Percentiles rank a stretch among this genome's conserved stretches.
These are phyloP conservation scores for Acanthosepion lycidas DNA, from an alignment of 2,888 invertebrate genomes.

Conservation along the genomic window DNA sequence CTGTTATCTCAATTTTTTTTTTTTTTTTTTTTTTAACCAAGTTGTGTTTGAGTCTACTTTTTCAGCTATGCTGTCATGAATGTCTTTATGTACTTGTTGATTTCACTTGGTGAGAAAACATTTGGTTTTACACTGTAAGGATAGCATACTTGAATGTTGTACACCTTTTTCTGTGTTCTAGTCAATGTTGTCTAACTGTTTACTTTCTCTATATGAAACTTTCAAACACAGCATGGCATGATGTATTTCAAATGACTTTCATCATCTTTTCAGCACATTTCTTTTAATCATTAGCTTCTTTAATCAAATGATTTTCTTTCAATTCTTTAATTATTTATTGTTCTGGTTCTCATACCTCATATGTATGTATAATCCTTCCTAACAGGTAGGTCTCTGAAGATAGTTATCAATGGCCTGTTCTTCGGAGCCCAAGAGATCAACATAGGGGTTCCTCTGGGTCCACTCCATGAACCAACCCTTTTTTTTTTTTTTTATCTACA, in stretches of 20 bases:
- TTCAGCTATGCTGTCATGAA: conserved; percentile 4
- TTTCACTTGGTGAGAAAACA: not conserved
- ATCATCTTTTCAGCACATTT: not conserved
- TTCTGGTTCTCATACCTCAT: not conserved
- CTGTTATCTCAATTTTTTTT: not conserved
- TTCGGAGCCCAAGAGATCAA: too few species aligned
- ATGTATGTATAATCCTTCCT: too few species aligned
- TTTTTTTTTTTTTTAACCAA: not conserved
- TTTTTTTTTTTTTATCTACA: too few species aligned
- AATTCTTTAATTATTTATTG: not conserved
- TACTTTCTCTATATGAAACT: not conserved
- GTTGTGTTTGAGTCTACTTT: conserved; percentile 33
- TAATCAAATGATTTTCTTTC: not conserved
- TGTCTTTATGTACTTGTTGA: conserved; percentile 23
- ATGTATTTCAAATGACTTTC: not conserved
- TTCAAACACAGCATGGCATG: not conserved
- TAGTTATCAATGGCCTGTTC: too few species aligned
- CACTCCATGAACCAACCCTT: too few species aligned
- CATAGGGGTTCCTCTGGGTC: too few species aligned
- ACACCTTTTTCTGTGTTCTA: not conserved
- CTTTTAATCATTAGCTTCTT: not conserved
- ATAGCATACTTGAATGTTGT: conserved; percentile 40
- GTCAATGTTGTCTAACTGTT: not conserved
- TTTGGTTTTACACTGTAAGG: conserved; percentile 44
- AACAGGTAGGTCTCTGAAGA: too few species aligned